Percentiles rank a stretch among this genome's conserved stretches.
These are phyloP conservation scores for Agonopterix alstromeriana DNA, from an alignment of 2,888 invertebrate genomes.

Conservation along the genomic window DNA sequence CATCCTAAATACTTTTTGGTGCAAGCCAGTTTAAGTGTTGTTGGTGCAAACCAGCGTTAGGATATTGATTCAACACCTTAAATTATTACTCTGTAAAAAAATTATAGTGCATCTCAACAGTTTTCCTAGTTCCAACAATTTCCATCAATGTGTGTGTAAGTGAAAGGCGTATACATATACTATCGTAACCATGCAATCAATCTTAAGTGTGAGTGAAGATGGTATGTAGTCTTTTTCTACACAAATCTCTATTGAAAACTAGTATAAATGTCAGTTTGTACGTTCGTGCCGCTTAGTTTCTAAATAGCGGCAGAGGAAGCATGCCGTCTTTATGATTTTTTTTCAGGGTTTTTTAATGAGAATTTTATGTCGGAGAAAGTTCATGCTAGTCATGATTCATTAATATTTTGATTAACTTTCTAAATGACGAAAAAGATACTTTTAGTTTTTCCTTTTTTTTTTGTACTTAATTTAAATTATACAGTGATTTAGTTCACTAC, in stretches of 20 bases:
- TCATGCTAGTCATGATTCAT: too few species aligned
- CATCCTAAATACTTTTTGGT: too few species aligned
- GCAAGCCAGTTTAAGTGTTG: too few species aligned
- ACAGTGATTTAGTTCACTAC: too few species aligned
- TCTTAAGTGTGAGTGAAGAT: slow-evolving; percentile 46
- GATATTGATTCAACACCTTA: too few species aligned
- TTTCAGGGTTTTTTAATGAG: slow-evolving; percentile 15
- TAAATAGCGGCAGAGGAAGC: slow-evolving; percentile 24
- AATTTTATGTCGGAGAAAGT: not conserved
- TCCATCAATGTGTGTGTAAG: slow-evolving; percentile 38
- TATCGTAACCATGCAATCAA: slow-evolving; percentile 27
- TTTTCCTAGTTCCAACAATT: slow-evolving; percentile 22
- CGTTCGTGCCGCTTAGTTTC: slow-evolving; percentile 48
- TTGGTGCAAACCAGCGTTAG: too few species aligned
- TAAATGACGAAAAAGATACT: too few species aligned
- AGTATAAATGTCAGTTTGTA: slow-evolving; percentile 56
- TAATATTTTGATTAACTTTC: too few species aligned
- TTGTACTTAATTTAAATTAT: too few species aligned
- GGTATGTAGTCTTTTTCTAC: slow-evolving; percentile 49
- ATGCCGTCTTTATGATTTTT: slow-evolving; percentile 31
- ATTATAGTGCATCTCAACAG: slow-evolving; percentile 23
- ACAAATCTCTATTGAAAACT: slow-evolving; percentile 49
- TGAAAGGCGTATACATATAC: slow-evolving; percentile 61
- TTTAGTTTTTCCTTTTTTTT: too few species aligned
- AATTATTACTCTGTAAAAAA: not conserved